Conservation (phyloP, 2,113 vertebrate species). For the Rhinoderma darwinii region DNA sequence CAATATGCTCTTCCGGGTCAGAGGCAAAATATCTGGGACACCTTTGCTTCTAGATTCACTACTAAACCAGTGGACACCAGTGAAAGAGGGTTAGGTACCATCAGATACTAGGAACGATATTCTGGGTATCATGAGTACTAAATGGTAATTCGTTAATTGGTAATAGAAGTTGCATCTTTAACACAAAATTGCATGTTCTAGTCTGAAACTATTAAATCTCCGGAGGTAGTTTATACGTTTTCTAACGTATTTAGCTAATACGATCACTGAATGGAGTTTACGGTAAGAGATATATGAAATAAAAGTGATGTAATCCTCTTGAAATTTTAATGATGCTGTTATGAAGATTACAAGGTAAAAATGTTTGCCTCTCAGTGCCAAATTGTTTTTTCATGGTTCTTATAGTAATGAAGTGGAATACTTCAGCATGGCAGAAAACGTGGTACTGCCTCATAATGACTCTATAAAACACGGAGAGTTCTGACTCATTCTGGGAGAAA, state of each 20-base stretch:
- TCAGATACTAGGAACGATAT: too few relatives aligned
- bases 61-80: neutral
- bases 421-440: neutral
- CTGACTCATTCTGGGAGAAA: neutral
- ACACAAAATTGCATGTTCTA: neutral
- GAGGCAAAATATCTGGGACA: neutral
- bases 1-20: too few relatives aligned
- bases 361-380: conserved; percentile 9
- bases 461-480: neutral
- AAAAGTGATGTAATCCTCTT: neutral
- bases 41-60: neutral
- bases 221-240: neutral
- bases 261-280: neutral
- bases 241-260: neutral
- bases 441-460: neutral
- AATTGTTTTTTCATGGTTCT: neutral
- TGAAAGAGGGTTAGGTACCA: neutral
- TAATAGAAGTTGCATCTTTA: neutral
- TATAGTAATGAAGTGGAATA: neutral
- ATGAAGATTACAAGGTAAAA: conserved; percentile 19
- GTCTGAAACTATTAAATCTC: neutral
- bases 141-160: too few relatives aligned
- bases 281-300: conserved; percentile 2
- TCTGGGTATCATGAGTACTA: too few relatives aligned
- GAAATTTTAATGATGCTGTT: conserved; percentile 30